Evolutionary conservation across 2,797 vertebrate species (phyloP).

Genomic region (Erpetoichthys calabaricus): DNA sequence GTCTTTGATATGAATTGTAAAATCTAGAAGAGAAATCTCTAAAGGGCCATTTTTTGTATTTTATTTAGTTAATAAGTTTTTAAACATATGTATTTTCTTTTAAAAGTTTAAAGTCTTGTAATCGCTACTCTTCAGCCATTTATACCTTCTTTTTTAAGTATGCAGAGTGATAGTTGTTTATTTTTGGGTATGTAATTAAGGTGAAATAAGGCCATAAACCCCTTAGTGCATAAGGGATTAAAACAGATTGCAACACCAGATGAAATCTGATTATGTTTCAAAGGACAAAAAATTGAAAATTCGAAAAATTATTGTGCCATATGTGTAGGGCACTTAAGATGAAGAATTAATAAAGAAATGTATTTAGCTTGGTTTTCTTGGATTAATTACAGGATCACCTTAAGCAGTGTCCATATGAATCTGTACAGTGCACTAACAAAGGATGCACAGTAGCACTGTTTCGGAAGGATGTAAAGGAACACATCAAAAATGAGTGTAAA

Average conservation of each 20-base stretch:
- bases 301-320: background rate
- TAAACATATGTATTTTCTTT: too few species aligned
- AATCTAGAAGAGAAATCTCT: too few species aligned
- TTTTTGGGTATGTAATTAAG: background rate
- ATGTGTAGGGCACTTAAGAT: too few species aligned
- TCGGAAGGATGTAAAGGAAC: slow-evolving; percentile 55
- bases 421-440: slow-evolving; percentile 47
- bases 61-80: too few species aligned
- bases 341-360: too few species aligned
- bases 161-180: too few species aligned
- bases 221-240: background rate
- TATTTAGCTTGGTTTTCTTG: background rate
- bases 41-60: too few species aligned
- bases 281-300: background rate
- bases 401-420: slow-evolving; percentile 59
- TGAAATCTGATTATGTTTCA: background rate
- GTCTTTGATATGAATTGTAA: too few species aligned
- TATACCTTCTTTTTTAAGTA: too few species aligned
- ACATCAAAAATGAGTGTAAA: slow-evolving; percentile 42
- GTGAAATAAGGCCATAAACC: background rate
- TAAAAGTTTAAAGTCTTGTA: too few species aligned
- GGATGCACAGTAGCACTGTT: slow-evolving; percentile 48
- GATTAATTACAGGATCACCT: slow-evolving; percentile 61
- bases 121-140: too few species aligned
- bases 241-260: background rate